These are phyloP conservation scores for Lapara coniferarum DNA, from an alignment of 2,888 invertebrate species.

Conservation along the genomic window DNA sequence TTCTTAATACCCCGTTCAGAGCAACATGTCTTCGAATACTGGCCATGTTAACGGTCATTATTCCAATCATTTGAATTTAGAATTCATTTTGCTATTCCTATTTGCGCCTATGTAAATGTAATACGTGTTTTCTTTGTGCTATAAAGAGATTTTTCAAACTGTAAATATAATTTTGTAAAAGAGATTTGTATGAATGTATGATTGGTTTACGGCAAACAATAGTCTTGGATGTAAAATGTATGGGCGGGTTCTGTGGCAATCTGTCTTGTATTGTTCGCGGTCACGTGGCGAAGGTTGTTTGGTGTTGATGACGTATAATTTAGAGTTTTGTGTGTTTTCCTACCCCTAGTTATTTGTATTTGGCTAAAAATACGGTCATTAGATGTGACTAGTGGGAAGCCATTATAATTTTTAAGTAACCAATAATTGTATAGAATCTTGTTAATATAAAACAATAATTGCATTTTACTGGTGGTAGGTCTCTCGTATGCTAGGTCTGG, in stretches of 20 bases:
- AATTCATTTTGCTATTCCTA: constrained; percentile 47
- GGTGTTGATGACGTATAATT: constrained; percentile 52
- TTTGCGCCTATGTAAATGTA: constrained; percentile 28
- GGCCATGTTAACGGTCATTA: constrained; percentile 65
- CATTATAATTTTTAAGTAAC: not conserved
- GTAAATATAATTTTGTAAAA: constrained; percentile 33
- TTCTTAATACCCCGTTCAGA: not conserved
- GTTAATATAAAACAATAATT: too few species aligned
- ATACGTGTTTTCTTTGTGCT: not conserved
- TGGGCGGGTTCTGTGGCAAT: constrained; percentile 56
- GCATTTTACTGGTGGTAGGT: too few species aligned
- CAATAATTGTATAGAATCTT: not conserved
- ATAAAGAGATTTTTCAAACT: constrained; percentile 29
- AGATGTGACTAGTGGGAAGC: not conserved
- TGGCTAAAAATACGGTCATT: not conserved
- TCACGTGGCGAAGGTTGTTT: constrained; percentile 52
- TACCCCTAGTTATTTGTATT: constrained; percentile 1
- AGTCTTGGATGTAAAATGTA: constrained; percentile 54
- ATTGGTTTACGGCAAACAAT: constrained; percentile 58
- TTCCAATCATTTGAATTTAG: constrained; percentile 72
- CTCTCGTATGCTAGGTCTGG: too few species aligned
- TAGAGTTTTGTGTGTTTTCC: constrained; percentile 15
- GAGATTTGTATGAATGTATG: constrained; percentile 54
- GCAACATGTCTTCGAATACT: constrained; percentile 35
- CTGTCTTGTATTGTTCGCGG: constrained; percentile 62